These are phyloP conservation scores for Oryctes rhinoceros DNA, from an alignment of 1,140 invertebrate species.

Conservation along the genomic window DNA sequence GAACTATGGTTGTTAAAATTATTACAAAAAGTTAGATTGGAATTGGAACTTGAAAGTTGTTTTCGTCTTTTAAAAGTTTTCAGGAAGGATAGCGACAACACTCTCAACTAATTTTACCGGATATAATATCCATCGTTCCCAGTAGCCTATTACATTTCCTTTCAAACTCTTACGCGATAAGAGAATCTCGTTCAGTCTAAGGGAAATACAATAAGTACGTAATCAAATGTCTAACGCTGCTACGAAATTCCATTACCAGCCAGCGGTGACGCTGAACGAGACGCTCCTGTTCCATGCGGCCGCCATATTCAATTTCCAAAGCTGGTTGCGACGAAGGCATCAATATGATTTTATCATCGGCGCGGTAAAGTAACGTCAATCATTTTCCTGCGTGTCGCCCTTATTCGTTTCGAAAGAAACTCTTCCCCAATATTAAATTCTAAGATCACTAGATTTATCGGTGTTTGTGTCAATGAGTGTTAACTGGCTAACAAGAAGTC, in stretches of 20 bases:
- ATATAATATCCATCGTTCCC: no score
- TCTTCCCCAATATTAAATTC: neutral
- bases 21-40: no score
- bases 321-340: neutral
- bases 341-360: conserved; percentile 25
- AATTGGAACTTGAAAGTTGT: no score
- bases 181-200: neutral
- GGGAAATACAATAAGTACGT: neutral
- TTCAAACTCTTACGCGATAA: no score
- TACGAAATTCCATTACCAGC: conserved; percentile 3
- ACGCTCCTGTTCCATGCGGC: neutral
- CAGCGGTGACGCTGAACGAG: neutral
- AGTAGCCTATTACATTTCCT: no score
- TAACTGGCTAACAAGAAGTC: neutral
- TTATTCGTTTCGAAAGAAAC: neutral
- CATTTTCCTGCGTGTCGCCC: neutral
- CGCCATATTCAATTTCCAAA: neutral
- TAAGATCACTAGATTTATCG: neutral
- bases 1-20: no score
- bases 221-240: neutral
- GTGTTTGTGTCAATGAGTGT: no score
- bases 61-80: neutral
- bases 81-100: neutral
- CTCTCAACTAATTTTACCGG: no score
- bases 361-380: conserved; percentile 18